Evolutionary conservation across 1,140 invertebrate genomes (phyloP).

Genomic region (Orussus abietinus): DNA sequence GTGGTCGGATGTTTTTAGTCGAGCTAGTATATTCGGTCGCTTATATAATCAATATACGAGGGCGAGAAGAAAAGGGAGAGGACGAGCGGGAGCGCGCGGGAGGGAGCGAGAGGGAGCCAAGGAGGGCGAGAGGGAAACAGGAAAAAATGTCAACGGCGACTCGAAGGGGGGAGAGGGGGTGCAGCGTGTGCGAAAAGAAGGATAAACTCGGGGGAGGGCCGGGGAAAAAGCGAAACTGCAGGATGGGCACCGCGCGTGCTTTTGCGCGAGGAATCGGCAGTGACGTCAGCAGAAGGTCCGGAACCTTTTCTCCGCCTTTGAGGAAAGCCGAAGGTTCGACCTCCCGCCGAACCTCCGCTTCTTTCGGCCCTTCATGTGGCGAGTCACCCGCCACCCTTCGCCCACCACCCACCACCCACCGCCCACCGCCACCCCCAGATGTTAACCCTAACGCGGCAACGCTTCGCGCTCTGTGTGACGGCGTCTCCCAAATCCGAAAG

Average conservation of each 20-base stretch:
- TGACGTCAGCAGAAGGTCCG: conserved; percentile 31
- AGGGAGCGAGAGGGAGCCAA: conserved; percentile 7
- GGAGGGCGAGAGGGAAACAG: not conserved
- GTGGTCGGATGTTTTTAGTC: conserved; percentile 30
- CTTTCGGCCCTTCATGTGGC: too few species aligned
- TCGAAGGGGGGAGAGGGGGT: conserved; percentile 16
- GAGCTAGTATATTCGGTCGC: conserved; percentile 35
- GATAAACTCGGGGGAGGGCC: conserved; percentile 4
- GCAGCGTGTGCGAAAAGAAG: conserved; percentile 9
- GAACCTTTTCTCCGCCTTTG: too few species aligned
- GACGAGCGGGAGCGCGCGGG: conserved; percentile 10
- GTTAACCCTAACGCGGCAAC: too few species aligned
- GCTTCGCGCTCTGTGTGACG: too few species aligned
- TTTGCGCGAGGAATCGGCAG: conserved; percentile 29
- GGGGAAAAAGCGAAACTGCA: conserved; percentile 36
- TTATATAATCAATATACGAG: conserved; percentile 42
- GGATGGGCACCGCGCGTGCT: conserved; percentile 31
- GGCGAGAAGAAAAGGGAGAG: conserved; percentile 3
- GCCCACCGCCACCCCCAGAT: too few species aligned
- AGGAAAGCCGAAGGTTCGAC: too few species aligned
- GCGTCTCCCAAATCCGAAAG: too few species aligned
- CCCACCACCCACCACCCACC: too few species aligned
- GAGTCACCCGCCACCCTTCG: too few species aligned
- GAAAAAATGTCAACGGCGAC: not conserved
- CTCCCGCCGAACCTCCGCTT: too few species aligned